Base-by-base conservation (phyloP, 2,113 vertebrate species). In the Neolamprologus tretocephalus region DNA sequence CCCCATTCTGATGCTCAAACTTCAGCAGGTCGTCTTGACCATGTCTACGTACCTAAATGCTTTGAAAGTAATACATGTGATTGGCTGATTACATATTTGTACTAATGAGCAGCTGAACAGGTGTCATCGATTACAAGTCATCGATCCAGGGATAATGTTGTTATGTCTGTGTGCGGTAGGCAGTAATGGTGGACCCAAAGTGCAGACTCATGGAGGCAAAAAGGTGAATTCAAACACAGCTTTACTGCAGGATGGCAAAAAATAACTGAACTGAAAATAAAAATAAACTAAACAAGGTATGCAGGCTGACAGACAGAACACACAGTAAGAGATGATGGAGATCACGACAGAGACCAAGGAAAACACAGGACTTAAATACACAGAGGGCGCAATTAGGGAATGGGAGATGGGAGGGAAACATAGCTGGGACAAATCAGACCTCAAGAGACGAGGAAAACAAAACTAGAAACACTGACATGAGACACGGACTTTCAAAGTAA, bases 61-160 rank as follows among this genome's bases (percentile, higher is more conserved):
- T 42, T 26, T 73, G 68, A 68, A 68, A 37, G 61, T 8, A 37
- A 68, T 4, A 21, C 1, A 42, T 42, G n/a, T 42, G 0, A 42
- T 42, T 71, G 63, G 12, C 35, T 23, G 63, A 71, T 71, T 71
- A 71, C 35, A 71, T 71, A 23, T 40, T 42, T 71, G 63, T 40
- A 40, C 12, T 4, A 40, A 68, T 40, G 63, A 40, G 35, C n/a
- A 40, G 5, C 35, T 68, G 7, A 68, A 68, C 35, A 68, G 35
- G 19, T 68, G 63, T 40, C 58, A 19, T 33, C 5, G 17, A 63
- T 63, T 42, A 66, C 31, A 35, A 66, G 61, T 66, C 61, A 35
- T 66, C 4, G 2, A 66, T 61, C 14, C 55, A 58, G 23, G 23
- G 23, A 16, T 58, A 13, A 28, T 58, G 7, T 16, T 57, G 23